These are phyloP conservation scores for Amia ocellicauda DNA, from an alignment of 2,113 vertebrate genomes.

Conservation along the genomic window DNA sequence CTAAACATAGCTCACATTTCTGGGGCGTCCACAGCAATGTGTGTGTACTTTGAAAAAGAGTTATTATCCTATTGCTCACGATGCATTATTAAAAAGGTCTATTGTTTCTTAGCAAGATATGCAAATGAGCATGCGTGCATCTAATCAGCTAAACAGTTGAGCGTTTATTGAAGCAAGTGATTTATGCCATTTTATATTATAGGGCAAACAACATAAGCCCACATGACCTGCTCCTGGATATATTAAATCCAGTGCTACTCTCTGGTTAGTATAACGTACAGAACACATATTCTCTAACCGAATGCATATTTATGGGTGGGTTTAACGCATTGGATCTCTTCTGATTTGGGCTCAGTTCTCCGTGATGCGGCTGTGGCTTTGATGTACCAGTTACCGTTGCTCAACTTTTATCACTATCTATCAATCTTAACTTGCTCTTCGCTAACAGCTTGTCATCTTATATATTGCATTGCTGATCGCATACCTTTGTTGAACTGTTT, in stretches of 20 bases:
- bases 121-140: background rate
- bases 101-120: too few relatives aligned
- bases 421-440: background rate
- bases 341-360: too few relatives aligned
- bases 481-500: background rate
- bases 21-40: too few relatives aligned
- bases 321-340: background rate
- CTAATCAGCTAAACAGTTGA: background rate
- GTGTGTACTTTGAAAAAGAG: too few relatives aligned
- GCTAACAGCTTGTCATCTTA: background rate
- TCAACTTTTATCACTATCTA: background rate
- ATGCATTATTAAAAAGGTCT: too few relatives aligned
- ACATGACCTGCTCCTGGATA: background rate
- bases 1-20: too few relatives aligned
- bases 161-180: background rate
- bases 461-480: background rate
- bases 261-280: background rate
- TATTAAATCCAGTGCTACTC: background rate
- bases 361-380: too few relatives aligned
- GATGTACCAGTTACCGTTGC: too few relatives aligned
- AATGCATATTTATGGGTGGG: background rate
- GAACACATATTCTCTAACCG: background rate
- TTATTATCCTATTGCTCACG: too few relatives aligned
- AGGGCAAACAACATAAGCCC: background rate
- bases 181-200: background rate